Percentiles rank a stretch among this genome's conserved stretches.
These are phyloP conservation scores for Pollicipes pollicipes DNA, from an alignment of 1,140 invertebrate genomes.

Conservation along the genomic window DNA sequence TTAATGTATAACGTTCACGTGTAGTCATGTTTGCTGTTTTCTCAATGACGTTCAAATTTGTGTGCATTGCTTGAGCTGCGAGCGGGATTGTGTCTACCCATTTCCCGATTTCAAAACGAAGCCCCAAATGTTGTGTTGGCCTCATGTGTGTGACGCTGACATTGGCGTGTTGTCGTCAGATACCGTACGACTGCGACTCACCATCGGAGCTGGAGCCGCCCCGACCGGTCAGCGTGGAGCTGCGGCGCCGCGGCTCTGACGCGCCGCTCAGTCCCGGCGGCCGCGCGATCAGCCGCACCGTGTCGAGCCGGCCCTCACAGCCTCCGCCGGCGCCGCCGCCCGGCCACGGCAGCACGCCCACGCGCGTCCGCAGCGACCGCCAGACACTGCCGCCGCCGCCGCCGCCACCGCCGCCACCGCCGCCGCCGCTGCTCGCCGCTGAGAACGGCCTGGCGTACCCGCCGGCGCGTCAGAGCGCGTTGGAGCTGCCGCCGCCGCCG, in stretches of 20 bases:
- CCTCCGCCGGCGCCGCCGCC: slow-evolving; percentile 75
- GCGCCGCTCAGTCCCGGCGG: slow-evolving; percentile 21
- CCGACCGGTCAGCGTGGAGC: not conserved
- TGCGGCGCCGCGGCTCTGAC: not conserved
- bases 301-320: slow-evolving; percentile 43
- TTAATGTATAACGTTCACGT: too few species aligned
- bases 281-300: slow-evolving; percentile 18
- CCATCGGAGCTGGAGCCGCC: not conserved
- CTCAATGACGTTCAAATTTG: too few species aligned
- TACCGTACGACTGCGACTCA: not conserved
- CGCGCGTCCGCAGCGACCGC: slow-evolving; percentile 23
- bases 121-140: too few species aligned
- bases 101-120: too few species aligned
- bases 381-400: slow-evolving; percentile 22
- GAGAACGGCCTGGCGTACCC: slow-evolving; percentile 13
- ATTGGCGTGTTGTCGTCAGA: not conserved
- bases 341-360: slow-evolving; percentile 19
- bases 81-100: too few species aligned
- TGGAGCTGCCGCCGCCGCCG: slow-evolving; percentile 8
- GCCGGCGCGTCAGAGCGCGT: slow-evolving; percentile 9
- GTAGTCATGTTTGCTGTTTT: too few species aligned
- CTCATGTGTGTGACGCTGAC: too few species aligned
- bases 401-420: slow-evolving; percentile 16
- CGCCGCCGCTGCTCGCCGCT: too few species aligned
- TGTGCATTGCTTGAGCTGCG: too few species aligned